phyloP scores from a whole-genome alignment of 2,113 vertebrate species.

The Mormyrus iriodes region DNA sequence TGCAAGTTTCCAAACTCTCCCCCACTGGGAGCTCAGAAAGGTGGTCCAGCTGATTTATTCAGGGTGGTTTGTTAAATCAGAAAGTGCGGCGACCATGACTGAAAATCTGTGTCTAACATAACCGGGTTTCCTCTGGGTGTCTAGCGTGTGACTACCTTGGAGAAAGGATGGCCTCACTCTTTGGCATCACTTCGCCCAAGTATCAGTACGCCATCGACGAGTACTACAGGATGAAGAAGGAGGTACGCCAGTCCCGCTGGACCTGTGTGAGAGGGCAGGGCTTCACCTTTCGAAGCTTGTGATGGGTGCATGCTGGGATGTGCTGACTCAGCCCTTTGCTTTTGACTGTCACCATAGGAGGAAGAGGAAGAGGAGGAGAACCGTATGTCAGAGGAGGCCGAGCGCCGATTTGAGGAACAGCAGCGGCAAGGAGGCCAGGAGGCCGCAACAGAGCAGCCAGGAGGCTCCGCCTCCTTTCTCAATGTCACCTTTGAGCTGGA shows the following conservation, averaged over 20 bases:
- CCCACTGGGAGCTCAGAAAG: not conserved
- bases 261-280: not conserved
- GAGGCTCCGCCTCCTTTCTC: constrained; percentile 53
- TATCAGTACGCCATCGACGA: constrained; percentile 97
- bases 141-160: constrained; percentile 93
- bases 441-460: constrained; percentile 55
- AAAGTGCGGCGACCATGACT: not conserved
- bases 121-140: constrained; percentile 16
- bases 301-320: not conserved
- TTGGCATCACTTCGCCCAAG: constrained; percentile 91
- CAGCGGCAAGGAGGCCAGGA: constrained; percentile 54
- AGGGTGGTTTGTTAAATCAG: not conserved
- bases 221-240: constrained; percentile 90
- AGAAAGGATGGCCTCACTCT: constrained; percentile 88
- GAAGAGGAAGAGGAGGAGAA: constrained; percentile 83
- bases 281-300: not conserved
- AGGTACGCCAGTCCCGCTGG: constrained; percentile 62
- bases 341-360: constrained; percentile 53
- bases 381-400: constrained; percentile 80
- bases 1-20: not conserved
- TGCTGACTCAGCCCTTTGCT: not conserved
- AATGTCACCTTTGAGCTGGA: constrained; percentile 74
- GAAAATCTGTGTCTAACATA: not conserved
- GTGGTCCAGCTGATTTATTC: not conserved
- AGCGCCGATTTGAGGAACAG: constrained; percentile 66